Evolutionary conservation across 2,113 vertebrate genomes (phyloP), one percentile per base, ranked within the genome.

Genomic region (Colistium nudipinnis): DNA sequence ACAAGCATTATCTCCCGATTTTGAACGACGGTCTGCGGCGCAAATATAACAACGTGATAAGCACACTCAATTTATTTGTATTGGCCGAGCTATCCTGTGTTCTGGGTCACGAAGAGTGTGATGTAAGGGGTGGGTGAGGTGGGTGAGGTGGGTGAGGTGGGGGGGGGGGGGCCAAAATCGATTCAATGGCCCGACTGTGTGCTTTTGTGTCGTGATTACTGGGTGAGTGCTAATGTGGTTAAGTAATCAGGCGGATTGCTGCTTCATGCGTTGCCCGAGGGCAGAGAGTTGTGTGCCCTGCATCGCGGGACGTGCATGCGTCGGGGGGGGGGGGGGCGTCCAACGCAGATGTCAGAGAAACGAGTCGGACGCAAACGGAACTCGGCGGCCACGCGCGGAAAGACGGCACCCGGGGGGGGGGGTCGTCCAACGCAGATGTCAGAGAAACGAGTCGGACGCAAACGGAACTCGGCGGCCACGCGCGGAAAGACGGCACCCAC

Each of bases 161-260:
- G 36, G 65, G 31, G 61, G 83, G 82, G 4, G 70, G 77, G 74
- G 78, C 80, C 78, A 74, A 38, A n/a, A 62, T 13, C 17, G 55
- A 77, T 75, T 92, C 86, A 93, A 92, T 92, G 75, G 91, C 67
- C 76, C 53, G 8, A 89, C 90, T 92, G 90, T 93, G 87, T 69
- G 72, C 78, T 72, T 45, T 78, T 83, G 77, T 92, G 90, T 84
- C 80, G 90, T 88, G 90, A 91, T 86, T 89, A 91, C 83, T 89
- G 79, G 89, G 86, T 71, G 81, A 81, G 79, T 33, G 62, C 73
- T 90, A 90, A 91, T 90, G 83, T 64, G 80, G 89, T 93, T 90
- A 87, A 91, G 74, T 80, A 90, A 91, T 90, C 73, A 74, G 27
- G 76, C 69, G 65, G 60, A 80, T 75, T 83, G 80, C 87, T 85